Evolutionary conservation across 2,888 invertebrate genomes (phyloP), one percentile per base, ranked within the genome.

Genomic region (Drosophila atripex): DNA sequence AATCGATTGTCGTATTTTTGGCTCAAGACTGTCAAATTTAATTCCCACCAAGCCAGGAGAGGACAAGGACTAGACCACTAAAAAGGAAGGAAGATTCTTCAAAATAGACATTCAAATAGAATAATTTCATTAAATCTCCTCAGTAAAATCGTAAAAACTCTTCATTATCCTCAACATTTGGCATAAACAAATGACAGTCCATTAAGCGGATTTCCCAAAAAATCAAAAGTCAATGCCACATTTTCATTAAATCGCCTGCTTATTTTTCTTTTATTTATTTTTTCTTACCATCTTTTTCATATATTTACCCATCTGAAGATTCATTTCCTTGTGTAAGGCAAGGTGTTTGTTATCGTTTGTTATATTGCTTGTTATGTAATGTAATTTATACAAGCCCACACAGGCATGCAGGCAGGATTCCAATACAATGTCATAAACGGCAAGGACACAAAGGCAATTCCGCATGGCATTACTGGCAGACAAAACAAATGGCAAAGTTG

Each of bases 331-430:
- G 41, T 66, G 54, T 49, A 39, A 38, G 64, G 64, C 86, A 87
- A 87, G 87, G 80, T 85, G 83, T 85, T 83, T 87, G 80, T 85
- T 82, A 86, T 85, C 80, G 85, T 87, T 85, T 85, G 83, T 82
- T 87, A 79, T 84, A 85, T 84, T 84, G 82, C 84, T 85, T 84
- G 82, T 86, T 86, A 78, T 86, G 77, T 82, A 80, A 85, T 80
- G 78, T 85, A 76, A 85, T 86, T 79, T 84, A 86, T 85, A 83
- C 53, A 75, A 35, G 35, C 35, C 35, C 32, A 41, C 58, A 82
- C 38, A 55, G 53, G 51, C 16, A 57, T 41, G 39, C 18, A 51
- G 70, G 63, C 21, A 59, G 70, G 65, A 77, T 75, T 77, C 82
- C 73, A 83, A 82, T 82, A 82, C 83, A 82, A 80, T 86, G 86